These are phyloP conservation scores for Canis aureus DNA, from an alignment of 2,113 vertebrate genomes.

Conservation along the genomic window DNA sequence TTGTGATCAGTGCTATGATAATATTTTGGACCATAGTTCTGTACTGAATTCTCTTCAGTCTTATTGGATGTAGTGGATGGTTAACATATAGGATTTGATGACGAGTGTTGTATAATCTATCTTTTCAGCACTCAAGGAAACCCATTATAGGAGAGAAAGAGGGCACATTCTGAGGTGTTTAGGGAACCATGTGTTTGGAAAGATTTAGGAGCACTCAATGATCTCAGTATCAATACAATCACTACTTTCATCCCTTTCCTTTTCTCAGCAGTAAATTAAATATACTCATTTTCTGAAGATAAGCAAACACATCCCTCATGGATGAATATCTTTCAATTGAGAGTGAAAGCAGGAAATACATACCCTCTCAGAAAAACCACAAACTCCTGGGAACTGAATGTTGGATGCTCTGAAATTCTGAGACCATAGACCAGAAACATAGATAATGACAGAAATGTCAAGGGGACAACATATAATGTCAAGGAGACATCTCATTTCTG, in stretches of 20 bases:
- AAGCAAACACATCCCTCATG: neutral
- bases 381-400: neutral
- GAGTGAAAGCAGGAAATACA: neutral
- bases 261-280: constrained; percentile 2
- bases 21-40: neutral
- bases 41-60: neutral
- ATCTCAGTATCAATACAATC: neutral
- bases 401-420: neutral
- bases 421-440: neutral
- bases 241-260: neutral
- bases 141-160: neutral
- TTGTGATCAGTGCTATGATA: neutral
- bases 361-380: neutral
- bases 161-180: neutral
- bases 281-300: constrained; percentile 34
- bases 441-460: constrained; percentile 37
- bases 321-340: neutral
- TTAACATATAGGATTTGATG: neutral
- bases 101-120: neutral
- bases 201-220: neutral
- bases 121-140: neutral
- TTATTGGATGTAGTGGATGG: neutral
- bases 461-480: constrained; percentile 10
- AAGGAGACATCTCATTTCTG: constrained; percentile 41
- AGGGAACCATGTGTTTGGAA: neutral